Evolutionary conservation across 2,113 vertebrate species (phyloP), one percentile per base, ranked within the genome.

Genomic region (Ardeotis arabs): DNA sequence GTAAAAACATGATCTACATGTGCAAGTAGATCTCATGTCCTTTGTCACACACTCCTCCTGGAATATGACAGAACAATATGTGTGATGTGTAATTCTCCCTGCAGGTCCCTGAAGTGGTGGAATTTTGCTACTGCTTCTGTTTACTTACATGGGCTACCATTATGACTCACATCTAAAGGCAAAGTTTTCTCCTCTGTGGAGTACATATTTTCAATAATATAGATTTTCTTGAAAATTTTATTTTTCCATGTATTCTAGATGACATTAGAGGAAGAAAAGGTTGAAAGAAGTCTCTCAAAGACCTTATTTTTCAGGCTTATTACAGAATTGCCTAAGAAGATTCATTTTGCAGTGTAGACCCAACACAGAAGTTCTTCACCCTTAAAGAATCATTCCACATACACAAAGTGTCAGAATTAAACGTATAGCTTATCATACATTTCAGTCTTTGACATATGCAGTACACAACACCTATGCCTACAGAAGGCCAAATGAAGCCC

Each of bases 261-360:
- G 35, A 92, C 77, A 58, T 41, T 85, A 84, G 18, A 49, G 23
- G 55, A 64, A 90, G 68, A 19, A 93, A 31, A 59, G 78, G 67
- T 94, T 89, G 95, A 73, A 96, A 66, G 24, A 92, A 95, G 45
- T 94, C 80, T 89, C 68, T 91, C 50, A 93, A 58, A 88, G 21
- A 78, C 17, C 11, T 86, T 78, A 66, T 64, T 94, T 96, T 96
- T 92, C 83, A 81, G 56, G 52, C 17, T 92, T 95, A 77, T 87
- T 91, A 94, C 81, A 93, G 87, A 92, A 97, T 95, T 87, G 33
- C 33, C 50, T 95, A 90, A 93, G 76, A 95, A 41, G 41, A 49
- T 49, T 89, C 74, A 92, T 77, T 96, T 92, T 91, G 25, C 80
- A 41, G 12, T 66, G 50, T 85, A 56, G 41, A 41, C 14, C 41